phyloP scores from a whole-genome alignment of 2,797 vertebrate species.

The Anomalospiza imberbis region DNA sequence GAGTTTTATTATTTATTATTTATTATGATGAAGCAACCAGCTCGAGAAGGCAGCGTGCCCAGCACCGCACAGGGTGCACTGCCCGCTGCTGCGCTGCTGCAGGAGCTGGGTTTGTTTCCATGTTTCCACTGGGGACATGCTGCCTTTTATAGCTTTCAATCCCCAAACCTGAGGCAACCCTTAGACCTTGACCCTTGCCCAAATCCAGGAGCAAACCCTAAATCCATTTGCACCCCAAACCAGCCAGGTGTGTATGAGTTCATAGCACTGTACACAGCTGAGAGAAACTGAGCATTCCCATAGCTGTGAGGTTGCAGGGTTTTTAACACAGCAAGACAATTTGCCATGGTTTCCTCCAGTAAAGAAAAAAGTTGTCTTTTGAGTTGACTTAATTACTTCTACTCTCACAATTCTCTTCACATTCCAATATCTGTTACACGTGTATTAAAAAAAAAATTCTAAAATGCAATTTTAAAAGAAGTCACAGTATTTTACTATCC shows the following conservation, averaged over 20 bases:
- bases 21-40: not conserved
- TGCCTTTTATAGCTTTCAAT: not conserved
- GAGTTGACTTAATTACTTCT: not conserved
- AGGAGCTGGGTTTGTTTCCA: not conserved
- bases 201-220: not conserved
- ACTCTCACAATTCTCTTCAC: not conserved
- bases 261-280: not conserved
- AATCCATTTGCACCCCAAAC: not conserved
- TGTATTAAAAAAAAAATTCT: not conserved
- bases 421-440: not conserved
- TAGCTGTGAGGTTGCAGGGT: not conserved
- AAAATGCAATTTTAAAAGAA: conserved; percentile 1
- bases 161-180: not conserved
- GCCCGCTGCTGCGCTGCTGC: not conserved
- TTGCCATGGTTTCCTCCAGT: not conserved
- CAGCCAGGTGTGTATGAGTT: not conserved
- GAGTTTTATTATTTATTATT: conserved; percentile 3
- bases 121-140: not conserved
- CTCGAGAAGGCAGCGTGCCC: not conserved
- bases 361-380: not conserved
- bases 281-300: not conserved
- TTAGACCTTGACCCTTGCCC: not conserved
- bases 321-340: not conserved
- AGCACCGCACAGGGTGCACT: not conserved
- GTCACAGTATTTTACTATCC: not conserved